phyloP scores from a whole-genome alignment of 2,113 vertebrate genomes.

The Petromus typicus region DNA sequence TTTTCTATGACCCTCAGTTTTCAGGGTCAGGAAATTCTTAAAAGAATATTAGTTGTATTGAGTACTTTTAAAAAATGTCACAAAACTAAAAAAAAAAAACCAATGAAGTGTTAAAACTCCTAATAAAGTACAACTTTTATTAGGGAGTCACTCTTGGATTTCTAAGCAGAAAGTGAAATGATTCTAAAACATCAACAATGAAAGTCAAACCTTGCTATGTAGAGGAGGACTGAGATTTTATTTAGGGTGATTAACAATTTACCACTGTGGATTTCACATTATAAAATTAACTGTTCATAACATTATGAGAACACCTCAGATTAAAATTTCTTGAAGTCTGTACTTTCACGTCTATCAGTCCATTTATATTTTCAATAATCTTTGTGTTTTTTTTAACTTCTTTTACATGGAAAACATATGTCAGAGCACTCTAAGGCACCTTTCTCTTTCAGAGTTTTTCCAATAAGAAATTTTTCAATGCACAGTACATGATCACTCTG shows the following conservation, averaged over 20 bases:
- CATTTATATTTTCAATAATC: slow-evolving; percentile 23
- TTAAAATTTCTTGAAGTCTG: not conserved
- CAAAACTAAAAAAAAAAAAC: slow-evolving; percentile 27
- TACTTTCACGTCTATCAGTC: not conserved
- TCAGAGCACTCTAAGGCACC: not conserved
- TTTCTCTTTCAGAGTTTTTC: not conserved
- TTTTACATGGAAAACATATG: not conserved
- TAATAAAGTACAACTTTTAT: slow-evolving; percentile 1
- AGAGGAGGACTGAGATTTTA: slow-evolving; percentile 1
- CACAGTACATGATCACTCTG: not conserved
- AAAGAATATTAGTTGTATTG: slow-evolving; percentile 46
- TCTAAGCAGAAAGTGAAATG: not conserved
- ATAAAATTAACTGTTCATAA: slow-evolving; percentile 21
- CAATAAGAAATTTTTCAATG: not conserved
- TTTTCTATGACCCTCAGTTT: not conserved
- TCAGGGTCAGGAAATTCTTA: slow-evolving; percentile 13
- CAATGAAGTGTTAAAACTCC: not conserved
- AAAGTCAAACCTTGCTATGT: not conserved
- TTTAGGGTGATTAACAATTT: slow-evolving; percentile 33
- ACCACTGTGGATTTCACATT: slow-evolving; percentile 27
- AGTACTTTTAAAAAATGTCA: not conserved
- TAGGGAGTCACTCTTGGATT: not conserved
- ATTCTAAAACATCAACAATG: not conserved
- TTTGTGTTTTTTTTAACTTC: not conserved
- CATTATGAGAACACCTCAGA: not conserved